Evolutionary conservation across 2,113 vertebrate species (phyloP), one percentile per base, ranked within the genome.

Genomic region (Ptychochromis oligacanthus): DNA sequence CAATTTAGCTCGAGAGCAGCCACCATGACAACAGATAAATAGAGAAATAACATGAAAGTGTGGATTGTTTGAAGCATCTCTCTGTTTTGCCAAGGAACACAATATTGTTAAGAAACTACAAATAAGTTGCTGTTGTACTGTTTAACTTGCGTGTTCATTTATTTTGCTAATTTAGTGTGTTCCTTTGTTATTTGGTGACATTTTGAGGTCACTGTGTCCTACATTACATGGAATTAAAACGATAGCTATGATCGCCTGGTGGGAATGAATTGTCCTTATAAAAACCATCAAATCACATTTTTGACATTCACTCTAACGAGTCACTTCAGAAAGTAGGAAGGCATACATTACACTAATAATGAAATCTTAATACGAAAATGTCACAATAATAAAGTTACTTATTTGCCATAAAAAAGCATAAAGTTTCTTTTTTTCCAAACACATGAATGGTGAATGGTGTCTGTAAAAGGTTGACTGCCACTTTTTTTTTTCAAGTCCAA

Each of bases 1-100:
- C 82, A 91, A 92, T 91, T 91, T 86, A 76, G 61, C 77, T 84
- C 2, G 76, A 90, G 81, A 91, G 79, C 81, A 81, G 65, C 81
- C 86, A 61, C 85, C 77, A 76, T 88, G 88, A 83, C 84, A 88
- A 80, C 88, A 83, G 84, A 83, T 89, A 64, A 81, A 87, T 72
- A 78, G 56, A 89, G 52, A 87, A 80, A 89, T 88, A 64, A 75
- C n/a, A 62, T 79, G 15, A 81, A 79, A 49, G 61, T 77, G 40
- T 67, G 61, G 31, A 72, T 72, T 49, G 18, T 77, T 62, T 26
- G 12, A 65, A 46, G 58, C 55, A 43, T 75, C 49, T 46, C 24
- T 61, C 6, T 43, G 15, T 78, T 88, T 79, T 52, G 22, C 59
- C 59, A 26, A 14, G 24, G 74, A 31, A 84, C 38, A 26, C 28